Conservation (phyloP, 2,888 invertebrate genomes). For the Lysandra coridon region DNA sequence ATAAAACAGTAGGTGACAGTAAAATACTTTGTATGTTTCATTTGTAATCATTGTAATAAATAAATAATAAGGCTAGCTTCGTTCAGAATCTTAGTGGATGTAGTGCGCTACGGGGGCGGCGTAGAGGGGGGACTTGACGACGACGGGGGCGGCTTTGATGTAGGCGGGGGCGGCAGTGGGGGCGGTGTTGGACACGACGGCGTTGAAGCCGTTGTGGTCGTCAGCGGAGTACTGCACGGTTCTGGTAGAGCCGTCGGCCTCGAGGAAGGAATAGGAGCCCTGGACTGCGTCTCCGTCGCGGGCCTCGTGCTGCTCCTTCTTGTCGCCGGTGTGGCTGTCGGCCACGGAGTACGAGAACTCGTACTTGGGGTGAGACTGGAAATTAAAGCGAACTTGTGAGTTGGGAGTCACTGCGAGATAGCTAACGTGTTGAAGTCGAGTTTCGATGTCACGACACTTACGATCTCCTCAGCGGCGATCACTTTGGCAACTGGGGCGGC, state of each 20-base stretch:
- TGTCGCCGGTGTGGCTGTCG: constrained; percentile 80
- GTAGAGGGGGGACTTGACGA: constrained; percentile 40
- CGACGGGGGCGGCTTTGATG: constrained; percentile 41
- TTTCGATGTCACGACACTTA: constrained; percentile 35
- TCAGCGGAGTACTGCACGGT: constrained; percentile 79
- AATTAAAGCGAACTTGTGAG: neutral
- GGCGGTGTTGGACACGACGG: constrained; percentile 63
- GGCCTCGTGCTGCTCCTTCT: constrained; percentile 77
- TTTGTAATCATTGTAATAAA: neutral
- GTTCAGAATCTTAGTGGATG: neutral
- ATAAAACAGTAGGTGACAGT: neutral
- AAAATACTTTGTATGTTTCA: neutral
- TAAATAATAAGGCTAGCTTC: neutral
- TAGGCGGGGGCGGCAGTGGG: constrained; percentile 53
- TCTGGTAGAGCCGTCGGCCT: constrained; percentile 78
- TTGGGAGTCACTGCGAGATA: neutral
- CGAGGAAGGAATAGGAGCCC: constrained; percentile 77
- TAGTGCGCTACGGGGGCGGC: constrained; percentile 42
- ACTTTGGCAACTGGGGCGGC: constrained; percentile 49
- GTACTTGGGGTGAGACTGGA: constrained; percentile 69
- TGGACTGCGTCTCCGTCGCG: constrained; percentile 78
- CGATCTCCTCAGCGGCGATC: constrained; percentile 45
- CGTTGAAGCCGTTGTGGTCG: constrained; percentile 75
- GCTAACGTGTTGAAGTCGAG: neutral
- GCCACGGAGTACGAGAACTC: constrained; percentile 79